Evolutionary conservation across 2,888 invertebrate species (phyloP).

Genomic region (Harpalus rufipes): DNA sequence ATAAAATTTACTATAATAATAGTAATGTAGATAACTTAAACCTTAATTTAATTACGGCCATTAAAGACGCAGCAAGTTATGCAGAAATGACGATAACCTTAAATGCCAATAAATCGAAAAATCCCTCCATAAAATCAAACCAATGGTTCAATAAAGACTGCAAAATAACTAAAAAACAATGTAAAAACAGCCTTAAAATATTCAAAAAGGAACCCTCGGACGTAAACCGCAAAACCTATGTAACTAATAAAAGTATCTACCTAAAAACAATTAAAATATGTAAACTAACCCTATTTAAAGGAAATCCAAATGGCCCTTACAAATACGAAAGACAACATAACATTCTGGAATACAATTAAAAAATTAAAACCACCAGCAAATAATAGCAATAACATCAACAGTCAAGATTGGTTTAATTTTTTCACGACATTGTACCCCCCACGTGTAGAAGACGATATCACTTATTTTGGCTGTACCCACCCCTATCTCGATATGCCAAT

Average conservation of each 20-base stretch:
- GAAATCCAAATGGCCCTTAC: background rate
- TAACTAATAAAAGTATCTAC: background rate
- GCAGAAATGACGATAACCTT: too few species aligned
- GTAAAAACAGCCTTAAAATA: background rate
- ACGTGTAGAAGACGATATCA: background rate
- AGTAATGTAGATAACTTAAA: too few species aligned
- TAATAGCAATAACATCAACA: background rate
- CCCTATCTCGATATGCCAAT: background rate
- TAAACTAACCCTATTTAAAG: background rate
- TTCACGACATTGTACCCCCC: background rate
- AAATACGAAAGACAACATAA: slow-evolving; percentile 1
- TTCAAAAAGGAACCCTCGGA: background rate
- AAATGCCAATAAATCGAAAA: too few species aligned
- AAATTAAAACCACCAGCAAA: background rate
- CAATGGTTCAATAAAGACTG: background rate
- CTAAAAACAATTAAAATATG: background rate
- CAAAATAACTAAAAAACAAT: background rate
- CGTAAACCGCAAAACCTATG: background rate
- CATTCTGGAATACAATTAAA: background rate
- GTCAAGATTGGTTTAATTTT: background rate
- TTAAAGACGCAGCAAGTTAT: too few species aligned
- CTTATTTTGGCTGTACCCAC: background rate
- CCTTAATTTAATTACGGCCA: background rate
- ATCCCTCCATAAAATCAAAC: background rate
- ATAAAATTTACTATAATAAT: too few species aligned